These are phyloP conservation scores for Liolophura sinensis DNA, from an alignment of 1,140 invertebrate species.

Conservation along the genomic window DNA sequence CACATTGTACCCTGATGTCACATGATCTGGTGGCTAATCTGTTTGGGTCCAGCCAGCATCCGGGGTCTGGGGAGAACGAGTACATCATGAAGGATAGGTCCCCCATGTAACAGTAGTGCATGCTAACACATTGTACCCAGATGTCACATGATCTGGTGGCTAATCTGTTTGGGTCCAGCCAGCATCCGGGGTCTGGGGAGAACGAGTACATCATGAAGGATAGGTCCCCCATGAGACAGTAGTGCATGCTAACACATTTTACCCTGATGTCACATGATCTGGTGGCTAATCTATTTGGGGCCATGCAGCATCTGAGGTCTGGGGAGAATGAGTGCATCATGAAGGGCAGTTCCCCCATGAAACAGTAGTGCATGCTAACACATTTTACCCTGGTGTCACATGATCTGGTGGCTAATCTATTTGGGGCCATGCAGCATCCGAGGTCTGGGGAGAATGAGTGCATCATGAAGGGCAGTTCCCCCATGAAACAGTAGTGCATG, in stretches of 20 bases:
- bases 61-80: slow-evolving; percentile 85
- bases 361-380: neutral
- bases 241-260: too few species aligned
- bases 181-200: slow-evolving; percentile 74
- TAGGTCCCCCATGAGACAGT: slow-evolving; percentile 6
- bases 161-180: slow-evolving; percentile 74
- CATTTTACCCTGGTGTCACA: slow-evolving; percentile 23
- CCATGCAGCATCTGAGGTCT: slow-evolving; percentile 70
- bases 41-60: slow-evolving; percentile 70
- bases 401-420: slow-evolving; percentile 73
- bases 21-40: slow-evolving; percentile 65
- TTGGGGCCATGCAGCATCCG: slow-evolving; percentile 68
- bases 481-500: too few species aligned
- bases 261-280: slow-evolving; percentile 59
- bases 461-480: slow-evolving; percentile 75
- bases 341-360: slow-evolving; percentile 65
- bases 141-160: slow-evolving; percentile 65
- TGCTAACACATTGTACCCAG: too few species aligned
- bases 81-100: slow-evolving; percentile 82
- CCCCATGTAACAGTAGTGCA: slow-evolving; percentile 4
- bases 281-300: slow-evolving; percentile 73
- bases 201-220: slow-evolving; percentile 95
- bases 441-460: slow-evolving; percentile 91
- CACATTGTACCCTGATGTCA: too few species aligned
- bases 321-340: slow-evolving; percentile 94